phyloP scores from a whole-genome alignment of 1,140 invertebrate genomes.

The Sycobia sp. region DNA sequence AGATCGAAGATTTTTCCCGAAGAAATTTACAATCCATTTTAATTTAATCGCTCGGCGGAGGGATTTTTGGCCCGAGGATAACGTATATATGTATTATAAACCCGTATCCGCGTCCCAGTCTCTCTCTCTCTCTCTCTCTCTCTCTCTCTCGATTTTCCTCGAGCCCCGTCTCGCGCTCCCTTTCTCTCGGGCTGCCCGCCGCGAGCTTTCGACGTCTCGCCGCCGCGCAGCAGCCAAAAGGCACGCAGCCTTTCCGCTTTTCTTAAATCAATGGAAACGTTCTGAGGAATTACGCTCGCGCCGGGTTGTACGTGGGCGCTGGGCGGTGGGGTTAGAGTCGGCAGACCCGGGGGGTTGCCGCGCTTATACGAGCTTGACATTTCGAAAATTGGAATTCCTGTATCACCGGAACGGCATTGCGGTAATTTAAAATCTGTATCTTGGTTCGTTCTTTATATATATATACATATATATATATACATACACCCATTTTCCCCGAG shows the following conservation, averaged over 20 bases:
- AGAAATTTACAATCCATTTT: constrained; percentile 58
- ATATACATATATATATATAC: too few species aligned
- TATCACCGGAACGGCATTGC: neutral
- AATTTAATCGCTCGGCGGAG: constrained; percentile 46
- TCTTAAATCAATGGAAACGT: constrained; percentile 54
- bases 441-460: too few species aligned
- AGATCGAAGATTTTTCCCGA: constrained; percentile 47
- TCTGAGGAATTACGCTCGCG: constrained; percentile 51
- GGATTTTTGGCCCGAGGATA: constrained; percentile 4
- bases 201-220: too few species aligned
- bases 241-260: constrained; percentile 38
- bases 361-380: constrained; percentile 20
- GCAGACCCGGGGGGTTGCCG: too few species aligned
- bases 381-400: constrained; percentile 23
- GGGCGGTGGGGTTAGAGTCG: too few species aligned
- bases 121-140: too few species aligned
- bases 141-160: too few species aligned
- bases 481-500: too few species aligned
- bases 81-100: too few species aligned
- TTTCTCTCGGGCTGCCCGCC: too few species aligned
- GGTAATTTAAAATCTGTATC: constrained; percentile 22
- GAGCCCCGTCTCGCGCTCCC: too few species aligned
- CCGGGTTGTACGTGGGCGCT: neutral
- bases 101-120: too few species aligned
- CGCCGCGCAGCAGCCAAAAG: neutral